Evolutionary conservation across 2,888 invertebrate genomes (phyloP).

Genomic region (Stenotaenia linearis): DNA sequence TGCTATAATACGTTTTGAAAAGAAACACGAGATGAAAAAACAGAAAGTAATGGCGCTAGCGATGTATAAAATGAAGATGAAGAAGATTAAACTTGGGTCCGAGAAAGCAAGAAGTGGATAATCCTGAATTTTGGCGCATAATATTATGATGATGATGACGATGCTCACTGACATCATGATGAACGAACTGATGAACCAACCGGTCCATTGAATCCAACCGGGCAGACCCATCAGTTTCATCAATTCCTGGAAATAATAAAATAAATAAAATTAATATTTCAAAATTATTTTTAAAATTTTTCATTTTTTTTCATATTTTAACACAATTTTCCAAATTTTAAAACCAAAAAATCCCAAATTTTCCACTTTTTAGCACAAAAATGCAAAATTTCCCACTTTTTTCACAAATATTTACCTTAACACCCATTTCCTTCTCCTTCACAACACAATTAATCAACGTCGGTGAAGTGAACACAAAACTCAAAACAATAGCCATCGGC

Average conservation of each 20-base stretch:
- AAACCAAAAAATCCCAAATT: background rate
- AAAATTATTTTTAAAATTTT: background rate
- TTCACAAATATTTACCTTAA: background rate
- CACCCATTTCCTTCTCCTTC: slow-evolving; percentile 8
- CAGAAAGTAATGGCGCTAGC: slow-evolving; percentile 6
- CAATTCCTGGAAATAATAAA: background rate
- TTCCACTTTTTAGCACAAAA: too few species aligned
- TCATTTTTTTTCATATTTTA: too few species aligned
- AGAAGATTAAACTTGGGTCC: background rate
- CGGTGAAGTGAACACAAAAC: slow-evolving; percentile 3
- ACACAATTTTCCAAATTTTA: background rate
- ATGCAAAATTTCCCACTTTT: too few species aligned
- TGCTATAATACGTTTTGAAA: slow-evolving; percentile 16
- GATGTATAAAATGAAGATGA: slow-evolving; percentile 14
- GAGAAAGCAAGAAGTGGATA: background rate
- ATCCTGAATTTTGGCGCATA: background rate
- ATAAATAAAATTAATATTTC: too few species aligned
- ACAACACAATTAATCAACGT: background rate
- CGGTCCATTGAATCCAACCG: slow-evolving; percentile 30
- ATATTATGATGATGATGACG: slow-evolving; percentile 8
- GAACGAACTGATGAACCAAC: slow-evolving; percentile 29
- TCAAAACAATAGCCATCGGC: background rate
- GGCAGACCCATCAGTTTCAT: slow-evolving; percentile 32
- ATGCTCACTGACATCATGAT: slow-evolving; percentile 13
- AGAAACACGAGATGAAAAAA: slow-evolving; percentile 24